phyloP scores from a whole-genome alignment of 92 coral and sea anemone species.

The Phenganax stokvisi region DNA sequence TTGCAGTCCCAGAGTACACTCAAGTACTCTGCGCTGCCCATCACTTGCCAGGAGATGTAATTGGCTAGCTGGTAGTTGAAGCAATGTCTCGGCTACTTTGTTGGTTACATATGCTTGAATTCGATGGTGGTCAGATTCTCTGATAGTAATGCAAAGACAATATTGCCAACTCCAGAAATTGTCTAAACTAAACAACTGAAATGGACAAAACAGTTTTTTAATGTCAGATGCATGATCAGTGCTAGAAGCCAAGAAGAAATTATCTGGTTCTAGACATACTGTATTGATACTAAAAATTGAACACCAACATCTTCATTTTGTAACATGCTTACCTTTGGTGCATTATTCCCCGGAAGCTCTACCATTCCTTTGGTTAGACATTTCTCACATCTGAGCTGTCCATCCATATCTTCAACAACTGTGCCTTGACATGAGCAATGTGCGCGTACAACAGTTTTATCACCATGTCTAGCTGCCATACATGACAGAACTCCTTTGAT shows the following conservation, averaged over 20 bases:
- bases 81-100: constrained; percentile 63
- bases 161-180: constrained; percentile 74
- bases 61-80: constrained; percentile 65
- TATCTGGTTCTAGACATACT: too few relatives aligned
- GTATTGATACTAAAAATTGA: too few relatives aligned
- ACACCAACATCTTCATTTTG: neutral
- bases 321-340: constrained; percentile 36
- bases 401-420: constrained; percentile 43
- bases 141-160: constrained; percentile 54
- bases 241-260: too few relatives aligned
- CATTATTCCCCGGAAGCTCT: constrained; percentile 46
- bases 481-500: constrained; percentile 65
- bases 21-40: constrained; percentile 59
- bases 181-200: constrained; percentile 45
- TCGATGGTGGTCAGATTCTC: constrained; percentile 50
- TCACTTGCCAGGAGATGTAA: constrained; percentile 53
- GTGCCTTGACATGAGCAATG: constrained; percentile 64
- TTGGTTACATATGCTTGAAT: constrained; percentile 53
- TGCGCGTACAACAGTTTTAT: constrained; percentile 41
- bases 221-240: too few relatives aligned
- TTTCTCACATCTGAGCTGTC: constrained; percentile 54
- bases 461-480: constrained; percentile 42
- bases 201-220: neutral
- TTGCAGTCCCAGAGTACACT: constrained; percentile 71
- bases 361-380: constrained; percentile 54